These are phyloP conservation scores for Tolypeutes matacus DNA, from an alignment of 2,797 vertebrate genomes.

Conservation along the genomic window DNA sequence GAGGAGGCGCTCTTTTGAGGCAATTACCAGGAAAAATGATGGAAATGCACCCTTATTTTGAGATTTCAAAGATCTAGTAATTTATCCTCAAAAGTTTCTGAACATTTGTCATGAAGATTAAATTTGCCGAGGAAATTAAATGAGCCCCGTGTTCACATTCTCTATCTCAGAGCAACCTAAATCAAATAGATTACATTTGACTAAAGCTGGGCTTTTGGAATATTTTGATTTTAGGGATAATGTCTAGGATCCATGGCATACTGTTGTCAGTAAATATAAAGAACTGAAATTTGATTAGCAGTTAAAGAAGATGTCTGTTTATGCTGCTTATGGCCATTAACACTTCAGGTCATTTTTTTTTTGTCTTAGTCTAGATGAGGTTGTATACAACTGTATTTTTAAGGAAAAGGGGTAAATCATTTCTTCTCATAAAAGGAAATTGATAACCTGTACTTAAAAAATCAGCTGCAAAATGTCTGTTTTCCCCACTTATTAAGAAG, in stretches of 20 bases:
- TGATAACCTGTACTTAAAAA: slow-evolving; percentile 33
- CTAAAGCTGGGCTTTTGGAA: background rate
- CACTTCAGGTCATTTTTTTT: background rate
- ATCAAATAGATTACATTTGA: background rate
- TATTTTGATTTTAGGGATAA: slow-evolving; percentile 19
- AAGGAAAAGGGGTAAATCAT: slow-evolving; percentile 10
- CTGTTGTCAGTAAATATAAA: slow-evolving; percentile 40
- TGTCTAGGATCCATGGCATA: background rate
- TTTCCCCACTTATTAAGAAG: background rate
- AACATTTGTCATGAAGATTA: background rate
- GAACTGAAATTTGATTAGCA: slow-evolving; percentile 11
- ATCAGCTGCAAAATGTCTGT: background rate
- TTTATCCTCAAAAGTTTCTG: background rate
- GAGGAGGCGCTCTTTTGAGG: background rate
- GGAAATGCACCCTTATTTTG: slow-evolving; percentile 5
- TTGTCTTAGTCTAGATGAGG: background rate
- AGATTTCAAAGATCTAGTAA: slow-evolving; percentile 1
- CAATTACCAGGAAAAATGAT: background rate
- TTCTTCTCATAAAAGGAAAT: slow-evolving; percentile 53
- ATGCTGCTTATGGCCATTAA: background rate
- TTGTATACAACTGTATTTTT: background rate
- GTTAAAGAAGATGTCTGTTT: background rate
- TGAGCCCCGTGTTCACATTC: background rate
- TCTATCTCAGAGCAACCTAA: background rate
- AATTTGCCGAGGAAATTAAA: background rate